Evolutionary conservation across 2,888 invertebrate genomes (phyloP).

Genomic region (Nomada ruficornis): DNA sequence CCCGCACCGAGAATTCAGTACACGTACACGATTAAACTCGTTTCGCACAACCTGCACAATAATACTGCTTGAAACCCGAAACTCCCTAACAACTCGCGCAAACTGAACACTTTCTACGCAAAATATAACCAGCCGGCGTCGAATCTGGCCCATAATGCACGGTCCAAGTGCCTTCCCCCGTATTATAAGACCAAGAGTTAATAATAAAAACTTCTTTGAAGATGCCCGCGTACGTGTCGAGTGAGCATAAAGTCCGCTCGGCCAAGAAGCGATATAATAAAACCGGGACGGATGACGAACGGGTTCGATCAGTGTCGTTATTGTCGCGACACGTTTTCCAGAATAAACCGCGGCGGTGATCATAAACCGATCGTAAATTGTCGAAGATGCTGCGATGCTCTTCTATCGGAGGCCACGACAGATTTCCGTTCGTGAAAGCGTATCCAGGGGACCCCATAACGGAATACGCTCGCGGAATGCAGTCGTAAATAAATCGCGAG

Average conservation of each 20-base stretch:
- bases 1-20: too few species aligned
- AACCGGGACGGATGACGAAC: slow-evolving; percentile 41
- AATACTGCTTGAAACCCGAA: too few species aligned
- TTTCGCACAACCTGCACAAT: too few species aligned
- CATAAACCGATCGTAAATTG: slow-evolving; percentile 43
- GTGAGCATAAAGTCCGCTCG: slow-evolving; percentile 23
- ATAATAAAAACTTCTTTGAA: slow-evolving; percentile 31
- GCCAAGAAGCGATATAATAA: slow-evolving; percentile 14
- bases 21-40: too few species aligned
- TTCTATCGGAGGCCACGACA: slow-evolving; percentile 10
- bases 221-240: slow-evolving; percentile 3
- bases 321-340: slow-evolving; percentile 33
- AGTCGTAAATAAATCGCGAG: slow-evolving; percentile 33
- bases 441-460: slow-evolving; percentile 5
- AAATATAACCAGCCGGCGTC: too few species aligned
- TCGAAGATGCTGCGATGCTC: background rate
- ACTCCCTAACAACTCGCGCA: too few species aligned
- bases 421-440: slow-evolving; percentile 14
- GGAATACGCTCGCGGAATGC: slow-evolving; percentile 39
- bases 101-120: too few species aligned
- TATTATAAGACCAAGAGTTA: slow-evolving; percentile 1
- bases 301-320: slow-evolving; percentile 41
- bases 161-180: too few species aligned
- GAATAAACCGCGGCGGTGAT: slow-evolving; percentile 25
- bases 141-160: too few species aligned